phyloP scores from a whole-genome alignment of 2,888 invertebrate genomes.

The Punctoribates punctum region DNA sequence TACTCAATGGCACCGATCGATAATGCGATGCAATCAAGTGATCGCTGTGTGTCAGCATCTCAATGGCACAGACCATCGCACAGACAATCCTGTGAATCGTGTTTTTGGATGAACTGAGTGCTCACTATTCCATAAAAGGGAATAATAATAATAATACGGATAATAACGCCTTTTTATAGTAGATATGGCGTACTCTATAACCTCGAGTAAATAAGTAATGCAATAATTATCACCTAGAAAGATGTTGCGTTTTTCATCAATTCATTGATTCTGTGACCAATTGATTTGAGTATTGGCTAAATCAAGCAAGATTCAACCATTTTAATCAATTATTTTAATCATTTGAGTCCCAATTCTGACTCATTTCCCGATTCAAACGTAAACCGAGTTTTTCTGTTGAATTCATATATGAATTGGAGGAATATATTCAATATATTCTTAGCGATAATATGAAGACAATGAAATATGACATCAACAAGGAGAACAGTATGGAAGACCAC shows the following conservation, averaged over 20 bases:
- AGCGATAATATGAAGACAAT: constrained; percentile 17
- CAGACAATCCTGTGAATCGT: not conserved
- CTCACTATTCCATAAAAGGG: constrained; percentile 28
- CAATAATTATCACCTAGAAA: not conserved
- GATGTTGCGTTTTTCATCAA: not conserved
- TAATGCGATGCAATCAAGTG: not conserved
- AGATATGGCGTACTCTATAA: constrained; percentile 11
- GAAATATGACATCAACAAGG: constrained; percentile 23
- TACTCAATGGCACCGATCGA: not conserved
- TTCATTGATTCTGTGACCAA: too few relatives aligned
- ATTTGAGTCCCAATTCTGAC: too few relatives aligned
- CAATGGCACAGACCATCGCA: constrained; percentile 10
- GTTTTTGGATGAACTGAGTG: not conserved
- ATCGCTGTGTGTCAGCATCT: constrained; percentile 21
- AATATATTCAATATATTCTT: not conserved
- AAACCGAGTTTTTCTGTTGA: not conserved
- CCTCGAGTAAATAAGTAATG: constrained; percentile 19
- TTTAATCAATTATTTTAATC: not conserved
- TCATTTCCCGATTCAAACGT: too few relatives aligned
- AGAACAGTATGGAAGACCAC: constrained; percentile 12
- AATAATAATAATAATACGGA: constrained; percentile 19
- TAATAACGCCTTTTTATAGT: constrained; percentile 32
- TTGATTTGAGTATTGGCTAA: too few relatives aligned
- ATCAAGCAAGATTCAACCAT: not conserved
- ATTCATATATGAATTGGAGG: not conserved